Percentiles rank a stretch among this genome's conserved stretches.
phyloP scores from a whole-genome alignment of 1,140 invertebrate genomes.

The Bombus breviceps region DNA sequence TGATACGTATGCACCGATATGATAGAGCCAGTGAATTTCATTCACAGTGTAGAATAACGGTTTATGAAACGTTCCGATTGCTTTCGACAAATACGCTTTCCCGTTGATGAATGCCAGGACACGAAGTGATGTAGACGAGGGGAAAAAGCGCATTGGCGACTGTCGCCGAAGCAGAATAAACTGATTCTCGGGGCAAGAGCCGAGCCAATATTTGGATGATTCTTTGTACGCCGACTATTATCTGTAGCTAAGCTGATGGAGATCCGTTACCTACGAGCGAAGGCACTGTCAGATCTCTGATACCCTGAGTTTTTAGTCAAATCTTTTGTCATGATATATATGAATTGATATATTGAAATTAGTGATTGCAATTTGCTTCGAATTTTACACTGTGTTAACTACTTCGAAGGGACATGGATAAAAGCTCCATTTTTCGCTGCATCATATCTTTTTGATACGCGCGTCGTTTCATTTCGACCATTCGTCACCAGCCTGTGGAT shows the following conservation, averaged over 20 bases:
- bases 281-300: background rate
- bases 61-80: conserved; percentile 10
- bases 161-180: background rate
- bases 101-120: background rate
- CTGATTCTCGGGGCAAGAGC: background rate
- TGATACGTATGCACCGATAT: background rate
- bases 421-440: too few species aligned
- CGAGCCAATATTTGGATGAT: conserved; percentile 12
- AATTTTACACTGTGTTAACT: too few species aligned
- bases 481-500: too few species aligned
- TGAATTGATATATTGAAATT: too few species aligned
- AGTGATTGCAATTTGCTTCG: too few species aligned
- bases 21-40: background rate
- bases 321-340: too few species aligned
- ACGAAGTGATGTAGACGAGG: background rate
- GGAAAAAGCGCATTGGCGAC: background rate
- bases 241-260: background rate
- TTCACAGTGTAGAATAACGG: background rate
- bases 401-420: too few species aligned
- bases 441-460: too few species aligned
- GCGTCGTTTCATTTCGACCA: too few species aligned
- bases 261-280: background rate
- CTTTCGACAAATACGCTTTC: background rate
- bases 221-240: background rate
- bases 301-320: too few species aligned